phyloP scores from a whole-genome alignment of 2,113 vertebrate genomes.

The Bujurquina vittata region DNA sequence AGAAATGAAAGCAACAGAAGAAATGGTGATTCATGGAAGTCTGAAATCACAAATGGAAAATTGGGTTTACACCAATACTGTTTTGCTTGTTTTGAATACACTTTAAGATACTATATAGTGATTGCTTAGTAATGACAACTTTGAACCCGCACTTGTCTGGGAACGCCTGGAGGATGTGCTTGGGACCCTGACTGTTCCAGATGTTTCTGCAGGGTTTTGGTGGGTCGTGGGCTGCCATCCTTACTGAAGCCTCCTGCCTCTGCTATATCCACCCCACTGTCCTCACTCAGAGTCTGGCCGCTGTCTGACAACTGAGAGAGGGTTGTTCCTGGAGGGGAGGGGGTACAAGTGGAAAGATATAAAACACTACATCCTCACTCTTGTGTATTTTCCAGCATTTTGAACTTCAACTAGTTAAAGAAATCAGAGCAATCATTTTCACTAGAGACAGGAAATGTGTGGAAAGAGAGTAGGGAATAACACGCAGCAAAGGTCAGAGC shows the following conservation, averaged over 20 bases:
- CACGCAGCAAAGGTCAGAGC: no score
- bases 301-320: conserved; percentile 96
- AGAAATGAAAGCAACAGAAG: no score
- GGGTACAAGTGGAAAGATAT: no score
- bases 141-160: conserved; percentile 84
- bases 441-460: no score
- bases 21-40: no score
- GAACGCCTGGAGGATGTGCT: conserved; percentile 23
- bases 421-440: no score
- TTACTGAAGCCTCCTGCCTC: conserved; percentile 85
- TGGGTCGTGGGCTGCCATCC: conserved; percentile 81
- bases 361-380: no score
- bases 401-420: no score
- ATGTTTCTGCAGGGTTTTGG: conserved; percentile 73
- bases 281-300: conserved; percentile 95
- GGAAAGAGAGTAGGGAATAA: no score
- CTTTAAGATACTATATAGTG: no score
- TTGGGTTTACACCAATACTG: neutral
- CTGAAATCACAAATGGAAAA: neutral
- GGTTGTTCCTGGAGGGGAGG: conserved; percentile 82
- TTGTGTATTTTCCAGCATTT: no score
- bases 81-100: neutral
- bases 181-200: conserved; percentile 60
- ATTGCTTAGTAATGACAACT: neutral
- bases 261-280: conserved; percentile 95